Evolutionary conservation across 2,797 vertebrate genomes (phyloP).

Genomic region (Acrossocheilus fasciatus): DNA sequence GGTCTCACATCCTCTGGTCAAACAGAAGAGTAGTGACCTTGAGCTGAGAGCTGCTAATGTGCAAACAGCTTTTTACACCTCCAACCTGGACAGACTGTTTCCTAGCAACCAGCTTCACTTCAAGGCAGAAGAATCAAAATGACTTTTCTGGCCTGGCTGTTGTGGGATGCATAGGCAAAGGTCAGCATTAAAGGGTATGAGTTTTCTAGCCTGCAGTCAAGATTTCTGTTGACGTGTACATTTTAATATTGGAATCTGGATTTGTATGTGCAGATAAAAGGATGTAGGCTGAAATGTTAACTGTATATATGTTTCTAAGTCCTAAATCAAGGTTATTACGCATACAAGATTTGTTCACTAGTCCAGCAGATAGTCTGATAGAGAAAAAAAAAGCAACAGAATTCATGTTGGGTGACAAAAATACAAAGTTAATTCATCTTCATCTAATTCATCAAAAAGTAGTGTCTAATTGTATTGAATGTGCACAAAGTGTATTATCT

Average conservation of each 20-base stretch:
- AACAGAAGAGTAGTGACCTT: slow-evolving; percentile 59
- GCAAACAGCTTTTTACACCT: slow-evolving; percentile 62
- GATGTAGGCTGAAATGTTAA: background rate
- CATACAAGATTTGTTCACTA: background rate
- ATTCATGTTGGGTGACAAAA: background rate
- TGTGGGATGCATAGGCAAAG: slow-evolving; percentile 49
- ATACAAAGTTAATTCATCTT: background rate
- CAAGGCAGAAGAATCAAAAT: slow-evolving; percentile 54
- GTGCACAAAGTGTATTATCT: background rate
- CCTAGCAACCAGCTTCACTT: slow-evolving; percentile 61
- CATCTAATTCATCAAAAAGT: background rate
- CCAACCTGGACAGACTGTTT: slow-evolving; percentile 56
- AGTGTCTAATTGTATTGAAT: background rate
- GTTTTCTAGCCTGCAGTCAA: slow-evolving; percentile 33
- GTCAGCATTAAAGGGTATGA: slow-evolving; percentile 41
- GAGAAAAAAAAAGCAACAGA: background rate
- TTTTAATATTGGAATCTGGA: slow-evolving; percentile 13
- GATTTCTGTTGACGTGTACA: slow-evolving; percentile 27
- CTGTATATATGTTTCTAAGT: background rate
- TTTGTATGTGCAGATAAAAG: slow-evolving; percentile 10
- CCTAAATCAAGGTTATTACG: background rate
- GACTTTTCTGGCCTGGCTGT: slow-evolving; percentile 55
- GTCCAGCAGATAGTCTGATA: background rate
- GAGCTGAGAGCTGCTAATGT: slow-evolving; percentile 56
- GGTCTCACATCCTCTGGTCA: slow-evolving; percentile 47